A percentile compares a stretch with the other conserved stretches of the same genome.
These are phyloP conservation scores for Dendroctonus valens DNA, from an alignment of 1,140 invertebrate species.

Conservation along the genomic window DNA sequence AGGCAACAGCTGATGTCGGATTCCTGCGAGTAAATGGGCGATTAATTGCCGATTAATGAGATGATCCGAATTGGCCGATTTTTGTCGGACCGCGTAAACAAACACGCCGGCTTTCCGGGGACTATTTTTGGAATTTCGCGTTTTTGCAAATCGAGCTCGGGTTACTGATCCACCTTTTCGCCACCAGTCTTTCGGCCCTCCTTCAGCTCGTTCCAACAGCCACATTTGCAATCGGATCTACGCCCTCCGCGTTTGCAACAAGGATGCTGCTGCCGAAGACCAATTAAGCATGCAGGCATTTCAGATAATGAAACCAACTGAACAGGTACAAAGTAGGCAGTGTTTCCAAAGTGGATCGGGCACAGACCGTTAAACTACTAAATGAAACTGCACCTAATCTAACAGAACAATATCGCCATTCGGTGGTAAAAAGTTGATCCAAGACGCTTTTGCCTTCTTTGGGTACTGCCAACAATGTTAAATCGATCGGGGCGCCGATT, in stretches of 20 bases:
- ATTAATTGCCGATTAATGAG: too few species aligned
- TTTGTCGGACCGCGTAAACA: too few species aligned
- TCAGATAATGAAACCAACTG: conserved; percentile 27
- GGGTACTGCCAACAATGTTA: conserved; percentile 14
- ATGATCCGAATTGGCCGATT: too few species aligned
- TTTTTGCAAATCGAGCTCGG: too few species aligned
- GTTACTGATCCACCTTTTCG: background rate
- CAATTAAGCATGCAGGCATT: conserved; percentile 26
- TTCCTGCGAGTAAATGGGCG: too few species aligned
- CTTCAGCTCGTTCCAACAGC: background rate
- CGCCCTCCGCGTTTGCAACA: too few species aligned
- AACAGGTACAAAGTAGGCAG: conserved; percentile 25
- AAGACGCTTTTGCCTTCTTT: conserved; percentile 23
- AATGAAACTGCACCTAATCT: conserved; percentile 29
- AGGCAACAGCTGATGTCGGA: too few species aligned
- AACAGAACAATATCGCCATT: conserved; percentile 29
- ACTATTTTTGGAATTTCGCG: too few species aligned
- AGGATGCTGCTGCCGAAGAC: too few species aligned
- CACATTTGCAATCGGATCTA: too few species aligned
- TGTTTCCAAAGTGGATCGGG: conserved; percentile 28
- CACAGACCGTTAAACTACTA: conserved; percentile 29
- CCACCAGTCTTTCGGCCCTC: background rate
- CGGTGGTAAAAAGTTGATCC: conserved; percentile 24
- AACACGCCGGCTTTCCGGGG: too few species aligned
- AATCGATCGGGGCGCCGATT: conserved; percentile 8